Conservation (phyloP, 2,888 invertebrate species). For the Archips xylosteana region DNA sequence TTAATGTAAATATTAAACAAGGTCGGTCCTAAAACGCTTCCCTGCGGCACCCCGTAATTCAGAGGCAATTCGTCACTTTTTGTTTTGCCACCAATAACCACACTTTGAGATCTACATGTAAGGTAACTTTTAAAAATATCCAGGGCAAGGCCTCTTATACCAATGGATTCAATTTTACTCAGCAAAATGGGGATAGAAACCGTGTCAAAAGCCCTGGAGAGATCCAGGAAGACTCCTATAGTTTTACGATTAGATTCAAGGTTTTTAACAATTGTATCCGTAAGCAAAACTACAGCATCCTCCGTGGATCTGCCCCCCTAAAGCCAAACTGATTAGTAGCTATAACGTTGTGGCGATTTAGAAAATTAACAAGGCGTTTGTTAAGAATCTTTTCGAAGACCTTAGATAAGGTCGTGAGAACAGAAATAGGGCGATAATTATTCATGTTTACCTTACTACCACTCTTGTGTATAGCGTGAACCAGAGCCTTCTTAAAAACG, state of each 20-base stretch:
- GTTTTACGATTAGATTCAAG: background rate
- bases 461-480: too few species aligned
- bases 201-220: background rate
- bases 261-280: conserved; percentile 1
- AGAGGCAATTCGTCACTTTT: too few species aligned
- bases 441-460: too few species aligned
- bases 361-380: background rate
- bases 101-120: too few species aligned
- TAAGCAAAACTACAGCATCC: background rate
- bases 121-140: too few species aligned
- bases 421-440: too few species aligned
- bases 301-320: background rate
- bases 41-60: too few species aligned
- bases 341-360: background rate
- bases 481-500: too few species aligned
- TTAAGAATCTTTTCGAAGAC: conserved; percentile 1
- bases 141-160: background rate
- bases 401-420: too few species aligned
- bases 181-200: background rate
- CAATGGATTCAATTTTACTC: background rate
- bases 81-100: too few species aligned
- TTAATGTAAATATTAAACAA: too few species aligned
- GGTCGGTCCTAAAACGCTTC: background rate
- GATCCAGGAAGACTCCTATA: background rate
- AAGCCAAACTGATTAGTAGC: background rate